These are phyloP conservation scores for Aix galericulata DNA, from an alignment of 2,113 vertebrate genomes.

Conservation along the genomic window DNA sequence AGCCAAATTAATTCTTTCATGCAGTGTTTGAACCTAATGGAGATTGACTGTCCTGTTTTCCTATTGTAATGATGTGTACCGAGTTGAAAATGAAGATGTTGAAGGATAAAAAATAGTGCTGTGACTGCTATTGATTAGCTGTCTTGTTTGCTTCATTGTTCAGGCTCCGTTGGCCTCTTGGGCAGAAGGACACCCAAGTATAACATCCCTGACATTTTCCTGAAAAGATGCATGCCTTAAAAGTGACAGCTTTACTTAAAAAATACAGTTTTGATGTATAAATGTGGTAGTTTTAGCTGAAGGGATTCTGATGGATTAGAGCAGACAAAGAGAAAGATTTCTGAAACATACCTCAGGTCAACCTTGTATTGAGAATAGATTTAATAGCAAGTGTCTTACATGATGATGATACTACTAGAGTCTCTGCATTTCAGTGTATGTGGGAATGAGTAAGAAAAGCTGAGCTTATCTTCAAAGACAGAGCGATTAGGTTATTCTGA, in stretches of 20 bases:
- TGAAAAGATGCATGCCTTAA: constrained; percentile 65
- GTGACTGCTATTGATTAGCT: constrained; percentile 77
- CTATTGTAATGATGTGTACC: constrained; percentile 74
- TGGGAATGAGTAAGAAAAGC: constrained; percentile 8
- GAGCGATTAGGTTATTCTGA: constrained; percentile 42
- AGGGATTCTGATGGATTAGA: constrained; percentile 66
- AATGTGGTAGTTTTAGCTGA: constrained; percentile 59
- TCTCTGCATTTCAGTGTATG: not conserved
- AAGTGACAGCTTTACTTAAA: constrained; percentile 73
- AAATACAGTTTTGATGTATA: constrained; percentile 68
- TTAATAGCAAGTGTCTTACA: constrained; percentile 56
- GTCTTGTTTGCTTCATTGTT: constrained; percentile 72
- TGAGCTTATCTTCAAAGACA: constrained; percentile 54
- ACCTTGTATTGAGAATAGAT: constrained; percentile 37
- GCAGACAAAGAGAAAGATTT: constrained; percentile 51
- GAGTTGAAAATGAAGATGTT: constrained; percentile 75
- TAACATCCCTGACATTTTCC: constrained; percentile 76
- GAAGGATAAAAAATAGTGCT: constrained; percentile 66
- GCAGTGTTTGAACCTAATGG: constrained; percentile 59
- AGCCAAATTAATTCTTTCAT: constrained; percentile 71
- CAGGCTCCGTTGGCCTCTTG: constrained; percentile 68
- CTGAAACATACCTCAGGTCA: constrained; percentile 37
- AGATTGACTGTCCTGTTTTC: constrained; percentile 70
- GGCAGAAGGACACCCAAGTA: constrained; percentile 72
- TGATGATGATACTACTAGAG: constrained; percentile 10